A percentile compares a stretch with the other conserved stretches of the same genome.
Conservation (phyloP, 2,113 vertebrate genomes). For the Caretta caretta region DNA sequence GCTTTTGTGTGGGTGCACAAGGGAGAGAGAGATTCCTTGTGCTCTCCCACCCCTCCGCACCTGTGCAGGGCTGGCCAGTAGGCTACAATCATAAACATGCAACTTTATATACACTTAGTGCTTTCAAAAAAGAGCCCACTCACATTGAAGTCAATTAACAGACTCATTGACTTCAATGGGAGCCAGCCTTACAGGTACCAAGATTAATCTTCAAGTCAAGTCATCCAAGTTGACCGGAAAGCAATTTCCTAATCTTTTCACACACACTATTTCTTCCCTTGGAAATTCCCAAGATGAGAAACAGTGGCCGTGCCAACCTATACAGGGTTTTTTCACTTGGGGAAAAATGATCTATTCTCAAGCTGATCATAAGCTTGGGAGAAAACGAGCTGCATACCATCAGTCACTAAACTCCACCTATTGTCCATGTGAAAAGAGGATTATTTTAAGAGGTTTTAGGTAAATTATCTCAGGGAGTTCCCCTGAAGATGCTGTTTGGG, state of each 20-base stretch:
- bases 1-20: rapidly evolving
- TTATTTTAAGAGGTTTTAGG: not conserved
- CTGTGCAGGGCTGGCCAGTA: not conserved
- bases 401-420: not conserved
- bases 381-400: not conserved
- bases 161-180: not conserved
- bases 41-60: too few species aligned
- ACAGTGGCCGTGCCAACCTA: not conserved
- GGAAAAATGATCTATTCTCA: not conserved
- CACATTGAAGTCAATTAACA: not conserved
- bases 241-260: not conserved
- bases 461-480: not conserved
- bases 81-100: rapidly evolving
- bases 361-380: not conserved
- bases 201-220: not conserved
- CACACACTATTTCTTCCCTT: not conserved
- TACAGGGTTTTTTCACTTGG: not conserved
- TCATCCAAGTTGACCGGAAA: not conserved
- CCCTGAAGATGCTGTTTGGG: not conserved
- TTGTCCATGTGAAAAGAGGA: not conserved
- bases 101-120: rapidly evolving
- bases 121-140: not conserved
- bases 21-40: not conserved
- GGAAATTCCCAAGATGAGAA: not conserved
- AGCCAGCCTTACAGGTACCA: not conserved